These are phyloP conservation scores for Sylvicola cinctus DNA, from an alignment of 2,888 invertebrate species.

Conservation along the genomic window DNA sequence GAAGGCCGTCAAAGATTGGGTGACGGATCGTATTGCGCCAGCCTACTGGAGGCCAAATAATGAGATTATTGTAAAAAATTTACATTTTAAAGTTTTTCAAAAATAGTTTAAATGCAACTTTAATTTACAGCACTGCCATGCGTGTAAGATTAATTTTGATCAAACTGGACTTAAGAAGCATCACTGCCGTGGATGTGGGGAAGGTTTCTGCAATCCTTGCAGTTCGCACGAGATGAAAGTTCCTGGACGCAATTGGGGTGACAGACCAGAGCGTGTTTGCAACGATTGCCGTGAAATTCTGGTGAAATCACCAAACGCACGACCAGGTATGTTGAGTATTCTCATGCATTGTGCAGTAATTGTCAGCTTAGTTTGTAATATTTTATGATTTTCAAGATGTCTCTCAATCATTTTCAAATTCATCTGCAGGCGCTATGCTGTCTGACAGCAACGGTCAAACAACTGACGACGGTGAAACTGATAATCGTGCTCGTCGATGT, in stretches of 20 bases:
- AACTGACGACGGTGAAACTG: conserved; percentile 25
- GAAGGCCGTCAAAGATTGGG: conserved; percentile 40
- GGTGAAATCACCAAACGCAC: conserved; percentile 14
- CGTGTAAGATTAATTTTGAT: conserved; percentile 37
- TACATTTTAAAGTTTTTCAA: conserved; percentile 3
- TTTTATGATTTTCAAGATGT: no score
- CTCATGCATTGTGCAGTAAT: conserved; percentile 5
- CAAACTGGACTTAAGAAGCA: conserved; percentile 37
- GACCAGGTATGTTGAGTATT: conserved; percentile 13
- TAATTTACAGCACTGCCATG: conserved; percentile 34
- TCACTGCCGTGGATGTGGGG: conserved; percentile 59
- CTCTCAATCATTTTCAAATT: neutral
- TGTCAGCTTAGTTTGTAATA: neutral
- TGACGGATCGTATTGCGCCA: conserved; percentile 55
- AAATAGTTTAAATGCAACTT: neutral
- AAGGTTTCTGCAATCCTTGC: conserved; percentile 57
- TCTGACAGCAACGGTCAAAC: no score
- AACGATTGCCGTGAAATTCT: conserved; percentile 34
- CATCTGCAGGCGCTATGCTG: conserved; percentile 2
- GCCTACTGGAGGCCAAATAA: conserved; percentile 62
- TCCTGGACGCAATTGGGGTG: conserved; percentile 50
- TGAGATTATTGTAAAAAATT: conserved; percentile 38
- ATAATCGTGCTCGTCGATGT: conserved; percentile 37
- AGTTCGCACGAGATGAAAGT: conserved; percentile 44
- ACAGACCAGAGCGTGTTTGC: conserved; percentile 48